Conservation (phyloP, 2,888 invertebrate species). For the Andrena marginata region DNA sequence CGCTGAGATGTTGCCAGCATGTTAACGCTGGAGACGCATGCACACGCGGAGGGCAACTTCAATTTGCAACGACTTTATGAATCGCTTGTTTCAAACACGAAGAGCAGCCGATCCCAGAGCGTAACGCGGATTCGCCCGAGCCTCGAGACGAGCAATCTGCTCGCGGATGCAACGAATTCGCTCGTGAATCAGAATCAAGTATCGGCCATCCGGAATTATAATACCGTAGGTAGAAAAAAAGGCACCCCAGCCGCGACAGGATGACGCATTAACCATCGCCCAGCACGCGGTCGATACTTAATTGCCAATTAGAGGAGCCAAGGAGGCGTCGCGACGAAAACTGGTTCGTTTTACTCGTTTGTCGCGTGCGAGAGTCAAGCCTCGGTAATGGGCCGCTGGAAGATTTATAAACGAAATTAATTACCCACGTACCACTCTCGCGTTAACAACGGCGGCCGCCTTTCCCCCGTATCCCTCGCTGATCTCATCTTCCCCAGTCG, state of each 20-base stretch:
- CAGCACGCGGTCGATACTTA: conserved; percentile 68
- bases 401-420: conserved; percentile 74
- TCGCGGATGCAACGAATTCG: too few species aligned
- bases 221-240: conserved; percentile 42
- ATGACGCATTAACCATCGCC: conserved; percentile 65
- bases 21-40: neutral
- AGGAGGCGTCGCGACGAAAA: conserved; percentile 63
- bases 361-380: conserved; percentile 53
- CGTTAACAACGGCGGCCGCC: conserved; percentile 59
- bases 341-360: conserved; percentile 66
- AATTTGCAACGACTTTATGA: neutral
- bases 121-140: neutral
- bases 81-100: neutral
- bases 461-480: conserved; percentile 4
- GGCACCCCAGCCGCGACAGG: conserved; percentile 31
- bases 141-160: too few species aligned
- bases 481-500: conserved; percentile 23
- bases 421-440: conserved; percentile 61
- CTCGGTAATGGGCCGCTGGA: conserved; percentile 58
- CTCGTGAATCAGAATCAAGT: conserved; percentile 34
- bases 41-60: neutral
- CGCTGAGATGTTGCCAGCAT: neutral
- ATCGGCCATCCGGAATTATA: conserved; percentile 22
- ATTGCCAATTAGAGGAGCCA: conserved; percentile 76
- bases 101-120: neutral